Conservation (phyloP, 92 coral and sea anemone genomes). For the Zoanthus sansibaricus region DNA sequence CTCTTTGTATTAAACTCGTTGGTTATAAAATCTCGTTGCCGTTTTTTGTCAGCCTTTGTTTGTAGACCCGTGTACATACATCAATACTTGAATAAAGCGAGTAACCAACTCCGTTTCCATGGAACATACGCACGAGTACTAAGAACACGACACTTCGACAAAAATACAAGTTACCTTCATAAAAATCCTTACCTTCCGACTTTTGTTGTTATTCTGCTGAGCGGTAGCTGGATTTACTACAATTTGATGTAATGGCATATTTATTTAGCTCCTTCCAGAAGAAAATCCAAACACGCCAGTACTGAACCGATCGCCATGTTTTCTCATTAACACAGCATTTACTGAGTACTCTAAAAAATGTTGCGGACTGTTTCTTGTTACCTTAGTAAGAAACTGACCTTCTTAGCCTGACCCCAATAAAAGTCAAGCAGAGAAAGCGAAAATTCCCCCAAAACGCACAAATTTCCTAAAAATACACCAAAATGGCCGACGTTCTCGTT, state of each 20-base stretch:
- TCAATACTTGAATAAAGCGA: no score
- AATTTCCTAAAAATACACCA: neutral
- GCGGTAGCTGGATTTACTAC: slow-evolving; percentile 79
- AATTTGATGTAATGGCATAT: slow-evolving; percentile 93
- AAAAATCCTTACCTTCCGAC: slow-evolving; percentile 72
- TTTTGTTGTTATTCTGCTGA: slow-evolving; percentile 84
- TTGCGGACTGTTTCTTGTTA: neutral
- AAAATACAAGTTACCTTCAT: neutral
- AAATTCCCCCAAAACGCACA: neutral
- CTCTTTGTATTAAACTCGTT: no score
- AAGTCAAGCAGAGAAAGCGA: slow-evolving; percentile 18
- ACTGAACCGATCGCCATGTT: slow-evolving; percentile 11
- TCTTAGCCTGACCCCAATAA: neutral
- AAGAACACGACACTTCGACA: neutral
- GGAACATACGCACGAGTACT: neutral
- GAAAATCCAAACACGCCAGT: slow-evolving; percentile 28
- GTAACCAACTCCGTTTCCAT: slow-evolving; percentile 12
- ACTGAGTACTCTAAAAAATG: neutral
- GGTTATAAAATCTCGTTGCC: no score
- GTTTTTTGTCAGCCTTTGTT: no score
- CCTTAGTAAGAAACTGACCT: neutral
- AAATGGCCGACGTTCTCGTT: slow-evolving; percentile 35
- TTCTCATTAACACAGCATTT: neutral
- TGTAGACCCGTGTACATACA: no score
- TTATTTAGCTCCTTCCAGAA: slow-evolving; percentile 53